Evolutionary conservation across 2,888 invertebrate species (phyloP).

Genomic region (Sminthurinus aureus): DNA sequence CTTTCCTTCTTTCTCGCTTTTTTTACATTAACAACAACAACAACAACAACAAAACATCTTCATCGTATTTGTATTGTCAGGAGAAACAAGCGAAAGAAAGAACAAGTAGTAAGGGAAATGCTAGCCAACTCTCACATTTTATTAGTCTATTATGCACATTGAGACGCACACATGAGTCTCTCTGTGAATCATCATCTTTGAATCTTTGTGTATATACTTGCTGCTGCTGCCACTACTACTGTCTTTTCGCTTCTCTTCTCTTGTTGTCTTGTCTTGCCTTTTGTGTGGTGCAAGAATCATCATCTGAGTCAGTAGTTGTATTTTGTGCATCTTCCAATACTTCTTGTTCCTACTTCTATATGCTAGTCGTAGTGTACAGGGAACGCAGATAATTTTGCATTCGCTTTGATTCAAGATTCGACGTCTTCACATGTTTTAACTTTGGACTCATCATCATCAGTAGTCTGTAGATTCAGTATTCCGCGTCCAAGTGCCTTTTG

Average conservation of each 20-base stretch:
- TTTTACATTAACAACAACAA: background rate
- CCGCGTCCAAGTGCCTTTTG: too few relatives aligned
- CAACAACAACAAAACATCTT: background rate
- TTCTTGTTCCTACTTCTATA: background rate
- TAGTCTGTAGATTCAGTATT: background rate
- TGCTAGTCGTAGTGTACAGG: background rate
- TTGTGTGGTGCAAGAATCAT: too few relatives aligned
- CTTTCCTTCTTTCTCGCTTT: background rate
- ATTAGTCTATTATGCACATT: background rate
- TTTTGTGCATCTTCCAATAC: too few relatives aligned
- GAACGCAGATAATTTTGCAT: background rate
- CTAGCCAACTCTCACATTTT: constrained; percentile 20
- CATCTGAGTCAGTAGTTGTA: too few relatives aligned
- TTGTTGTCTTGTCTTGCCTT: too few relatives aligned
- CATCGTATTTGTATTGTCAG: background rate
- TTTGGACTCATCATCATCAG: background rate
- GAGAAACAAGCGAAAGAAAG: background rate
- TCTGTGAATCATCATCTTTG: background rate
- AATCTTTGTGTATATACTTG: too few relatives aligned
- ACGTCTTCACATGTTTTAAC: background rate
- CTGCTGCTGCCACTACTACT: too few relatives aligned
- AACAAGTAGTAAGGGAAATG: background rate
- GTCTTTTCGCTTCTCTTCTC: too few relatives aligned
- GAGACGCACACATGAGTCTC: background rate
- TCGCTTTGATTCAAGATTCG: background rate